These are phyloP conservation scores for Periplaneta americana DNA, from an alignment of 1,140 invertebrate genomes.

Conservation along the genomic window DNA sequence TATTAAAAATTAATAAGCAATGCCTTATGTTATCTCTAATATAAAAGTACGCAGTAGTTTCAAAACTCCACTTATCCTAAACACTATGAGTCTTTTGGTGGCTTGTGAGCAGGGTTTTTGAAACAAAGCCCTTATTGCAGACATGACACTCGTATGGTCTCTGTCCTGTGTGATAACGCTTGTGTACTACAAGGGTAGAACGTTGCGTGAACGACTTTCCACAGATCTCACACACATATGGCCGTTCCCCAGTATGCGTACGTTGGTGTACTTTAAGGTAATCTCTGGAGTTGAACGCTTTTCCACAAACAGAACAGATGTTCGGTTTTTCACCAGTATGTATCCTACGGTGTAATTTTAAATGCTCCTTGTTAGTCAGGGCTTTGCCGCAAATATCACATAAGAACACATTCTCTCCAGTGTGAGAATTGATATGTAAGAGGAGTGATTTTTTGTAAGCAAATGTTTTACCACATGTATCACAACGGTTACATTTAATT, in stretches of 20 bases:
- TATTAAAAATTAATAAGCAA: background rate
- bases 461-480: conserved; percentile 41
- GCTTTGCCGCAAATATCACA: conserved; percentile 59
- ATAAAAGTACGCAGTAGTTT: too few relatives aligned
- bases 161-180: conserved; percentile 45
- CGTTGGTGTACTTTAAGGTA: conserved; percentile 62
- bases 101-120: conserved; percentile 48
- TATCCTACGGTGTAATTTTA: conserved; percentile 40
- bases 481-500: conserved; percentile 32
- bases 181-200: background rate
- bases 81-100: conserved; percentile 29
- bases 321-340: conserved; percentile 57
- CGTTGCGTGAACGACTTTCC: conserved; percentile 46
- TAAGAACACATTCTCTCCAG: conserved; percentile 61
- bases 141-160: conserved; percentile 53
- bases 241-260: conserved; percentile 70
- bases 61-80: too few relatives aligned
- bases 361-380: background rate
- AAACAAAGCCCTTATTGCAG: conserved; percentile 44
- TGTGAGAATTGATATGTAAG: conserved; percentile 43
- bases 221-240: conserved; percentile 65
- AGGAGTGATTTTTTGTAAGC: conserved; percentile 38
- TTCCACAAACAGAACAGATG: conserved; percentile 57
- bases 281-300: conserved; percentile 59
- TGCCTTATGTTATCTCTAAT: background rate